phyloP scores from a whole-genome alignment of 2,888 invertebrate genomes.

The Tinea semifulvella region DNA sequence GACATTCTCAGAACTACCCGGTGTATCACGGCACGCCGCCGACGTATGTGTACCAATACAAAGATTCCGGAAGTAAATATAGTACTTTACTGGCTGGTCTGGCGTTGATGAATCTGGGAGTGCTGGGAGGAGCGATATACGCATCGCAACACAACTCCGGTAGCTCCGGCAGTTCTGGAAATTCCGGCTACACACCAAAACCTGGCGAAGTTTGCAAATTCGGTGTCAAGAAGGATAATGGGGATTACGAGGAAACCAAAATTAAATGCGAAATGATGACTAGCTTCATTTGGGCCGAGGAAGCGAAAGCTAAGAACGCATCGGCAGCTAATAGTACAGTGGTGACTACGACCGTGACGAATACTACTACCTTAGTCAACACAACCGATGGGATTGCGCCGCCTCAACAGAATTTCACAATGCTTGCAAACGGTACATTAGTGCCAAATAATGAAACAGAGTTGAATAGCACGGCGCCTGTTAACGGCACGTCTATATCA shows the following conservation, averaged over 20 bases:
- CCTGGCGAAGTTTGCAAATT: slow-evolving; percentile 52
- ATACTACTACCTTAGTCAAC: slow-evolving; percentile 44
- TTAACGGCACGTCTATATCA: slow-evolving; percentile 24
- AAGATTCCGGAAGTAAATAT: slow-evolving; percentile 53
- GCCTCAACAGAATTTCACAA: slow-evolving; percentile 24
- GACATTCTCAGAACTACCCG: slow-evolving; percentile 36
- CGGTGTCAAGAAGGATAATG: slow-evolving; percentile 46
- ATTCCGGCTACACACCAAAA: slow-evolving; percentile 33
- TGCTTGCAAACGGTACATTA: slow-evolving; percentile 46
- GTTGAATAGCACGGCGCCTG: slow-evolving; percentile 3
- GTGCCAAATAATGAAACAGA: slow-evolving; percentile 33
- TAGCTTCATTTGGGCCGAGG: slow-evolving; percentile 43
- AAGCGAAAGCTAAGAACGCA: slow-evolving; percentile 20
- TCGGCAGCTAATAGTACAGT: slow-evolving; percentile 26
- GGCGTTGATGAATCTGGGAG: slow-evolving; percentile 49
- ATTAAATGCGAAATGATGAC: slow-evolving; percentile 51
- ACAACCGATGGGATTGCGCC: slow-evolving; percentile 27
- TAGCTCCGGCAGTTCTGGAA: slow-evolving; percentile 22
- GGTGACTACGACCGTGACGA: slow-evolving; percentile 36
- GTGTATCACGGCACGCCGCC: slow-evolving; percentile 48
- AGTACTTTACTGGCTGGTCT: slow-evolving; percentile 47
- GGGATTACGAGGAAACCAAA: slow-evolving; percentile 51
- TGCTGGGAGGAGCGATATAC: slow-evolving; percentile 36
- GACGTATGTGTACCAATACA: slow-evolving; percentile 48
- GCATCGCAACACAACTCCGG: slow-evolving; percentile 24